Base-by-base conservation (phyloP, 1,140 invertebrate species). In the Drepana arcuata region DNA sequence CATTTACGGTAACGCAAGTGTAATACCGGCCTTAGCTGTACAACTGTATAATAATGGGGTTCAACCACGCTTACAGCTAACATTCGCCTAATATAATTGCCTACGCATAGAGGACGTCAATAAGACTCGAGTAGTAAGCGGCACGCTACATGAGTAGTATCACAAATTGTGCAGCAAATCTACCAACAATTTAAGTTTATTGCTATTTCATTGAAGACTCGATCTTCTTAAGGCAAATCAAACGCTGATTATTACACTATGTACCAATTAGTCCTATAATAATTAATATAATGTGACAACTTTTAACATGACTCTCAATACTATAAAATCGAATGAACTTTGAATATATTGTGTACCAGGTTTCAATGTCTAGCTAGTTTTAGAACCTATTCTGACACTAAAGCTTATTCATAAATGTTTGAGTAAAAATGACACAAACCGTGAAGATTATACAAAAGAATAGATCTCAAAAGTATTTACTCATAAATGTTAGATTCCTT, bases 91-190 rank as follows among this genome's bases (percentile, higher is more conserved):
- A 67, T 78, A 78, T 69, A 77, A 71, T 78, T 66, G 48, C 60
- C 77, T 81, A 81, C 68, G 60, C 60, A 65, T 66, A 70, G 61
- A 78, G 65, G 68, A 73, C 70, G 77, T 77, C 62, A 69, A 71
- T 52, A 56, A 55, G 55, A 64, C 56, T 42, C 40, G 63, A 75
- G 60, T 71, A 61, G 59, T 65, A 75, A 75, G 69, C 72, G 62
- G 62, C 66, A 67, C 61, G 55, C 66, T 63, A 60, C 62, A 62
- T 37, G 61, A 69, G 59, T 67, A 60, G 45, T 79, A 79, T 79
- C 74, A 82, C 69, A 79, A 69, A 58, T 61, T 55, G 67, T 81
- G 66, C 63, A 69, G 70, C 62, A 52, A 64, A 36, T 52, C 66
- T 70, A 74, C 64, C 36, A 73, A 62, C 48, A 50, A 60, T 66